Evolutionary conservation across 2,797 vertebrate genomes (phyloP).

Genomic region (Otus scops): DNA sequence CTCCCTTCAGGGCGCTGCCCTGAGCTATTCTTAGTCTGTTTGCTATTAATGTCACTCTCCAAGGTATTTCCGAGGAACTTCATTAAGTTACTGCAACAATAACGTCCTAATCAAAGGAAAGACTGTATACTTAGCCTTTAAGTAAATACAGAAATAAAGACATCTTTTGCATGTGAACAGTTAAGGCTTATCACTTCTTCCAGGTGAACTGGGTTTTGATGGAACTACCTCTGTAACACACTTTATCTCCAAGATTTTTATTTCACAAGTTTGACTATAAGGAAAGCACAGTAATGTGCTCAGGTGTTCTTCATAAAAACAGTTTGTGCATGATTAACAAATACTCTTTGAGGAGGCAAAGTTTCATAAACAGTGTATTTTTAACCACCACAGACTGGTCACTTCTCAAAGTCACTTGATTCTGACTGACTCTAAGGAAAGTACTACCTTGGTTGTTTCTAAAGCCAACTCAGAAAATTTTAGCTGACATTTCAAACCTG

Average conservation of each 20-base stretch:
- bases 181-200: background rate
- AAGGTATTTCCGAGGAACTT: conserved; percentile 8
- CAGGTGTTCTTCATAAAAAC: background rate
- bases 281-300: background rate
- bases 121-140: background rate
- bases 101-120: background rate
- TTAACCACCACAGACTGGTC: background rate
- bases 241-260: background rate
- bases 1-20: background rate
- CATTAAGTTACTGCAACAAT: background rate
- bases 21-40: background rate
- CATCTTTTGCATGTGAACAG: background rate
- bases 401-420: background rate
- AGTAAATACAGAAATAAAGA: background rate
- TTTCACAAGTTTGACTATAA: background rate
- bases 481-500: background rate
- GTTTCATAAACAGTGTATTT: background rate
- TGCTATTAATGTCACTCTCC: conserved; percentile 8
- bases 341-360: background rate
- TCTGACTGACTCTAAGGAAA: background rate
- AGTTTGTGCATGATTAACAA: background rate
- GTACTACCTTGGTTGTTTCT: background rate
- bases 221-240: background rate
- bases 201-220: background rate
- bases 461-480: background rate